Percentiles rank a stretch among this genome's conserved stretches.
phyloP scores from a whole-genome alignment of 2,113 vertebrate species.

The Gallinago undulata region DNA sequence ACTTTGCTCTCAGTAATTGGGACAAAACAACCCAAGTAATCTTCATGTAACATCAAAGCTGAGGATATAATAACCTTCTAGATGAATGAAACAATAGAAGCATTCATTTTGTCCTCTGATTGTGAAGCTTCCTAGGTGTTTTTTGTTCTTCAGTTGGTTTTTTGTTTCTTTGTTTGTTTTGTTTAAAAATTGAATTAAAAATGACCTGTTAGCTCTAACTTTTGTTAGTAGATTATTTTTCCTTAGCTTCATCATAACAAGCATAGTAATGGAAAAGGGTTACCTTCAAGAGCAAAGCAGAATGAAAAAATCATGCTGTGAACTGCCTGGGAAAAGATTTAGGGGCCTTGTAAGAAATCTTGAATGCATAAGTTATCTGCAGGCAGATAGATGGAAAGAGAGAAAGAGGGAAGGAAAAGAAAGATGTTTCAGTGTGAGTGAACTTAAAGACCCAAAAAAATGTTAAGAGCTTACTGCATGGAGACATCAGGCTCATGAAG shows the following conservation, averaged over 20 bases:
- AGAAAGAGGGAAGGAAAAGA: neutral
- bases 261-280: neutral
- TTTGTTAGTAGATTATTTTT: neutral
- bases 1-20: constrained; percentile 69
- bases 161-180: neutral
- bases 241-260: neutral
- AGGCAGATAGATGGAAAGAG: neutral
- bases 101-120: constrained; percentile 15
- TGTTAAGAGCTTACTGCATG: neutral
- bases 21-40: constrained; percentile 74
- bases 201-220: neutral
- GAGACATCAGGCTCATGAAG: neutral
- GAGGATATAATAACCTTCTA: constrained; percentile 51
- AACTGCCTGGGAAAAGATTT: constrained; percentile 1
- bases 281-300: neutral
- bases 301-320: neutral
- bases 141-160: constrained; percentile 1
- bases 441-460: neutral
- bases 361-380: neutral
- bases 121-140: constrained; percentile 27
- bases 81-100: constrained; percentile 63
- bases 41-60: constrained; percentile 73
- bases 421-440: neutral
- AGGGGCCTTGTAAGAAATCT: constrained; percentile 2
- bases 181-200: constrained; percentile 43